These are phyloP conservation scores for Tyria jacobaeae DNA, from an alignment of 2,888 invertebrate species.

Conservation along the genomic window DNA sequence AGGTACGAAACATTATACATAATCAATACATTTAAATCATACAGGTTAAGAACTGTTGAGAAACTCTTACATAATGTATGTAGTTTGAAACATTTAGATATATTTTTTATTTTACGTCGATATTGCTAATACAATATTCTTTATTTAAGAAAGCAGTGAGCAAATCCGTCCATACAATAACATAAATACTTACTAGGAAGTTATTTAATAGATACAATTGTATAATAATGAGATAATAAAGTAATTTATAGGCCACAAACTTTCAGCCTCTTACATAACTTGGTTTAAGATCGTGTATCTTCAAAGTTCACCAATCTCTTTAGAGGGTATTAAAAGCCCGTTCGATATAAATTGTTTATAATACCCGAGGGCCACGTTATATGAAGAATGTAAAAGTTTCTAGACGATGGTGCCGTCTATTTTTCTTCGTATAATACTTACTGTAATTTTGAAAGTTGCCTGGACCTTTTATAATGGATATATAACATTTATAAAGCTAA, in stretches of 20 bases:
- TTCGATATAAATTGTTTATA: constrained; percentile 51
- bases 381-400: constrained; percentile 16
- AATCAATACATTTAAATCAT: too few species aligned
- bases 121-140: too few species aligned
- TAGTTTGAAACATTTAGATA: too few species aligned
- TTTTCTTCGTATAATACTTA: constrained; percentile 6
- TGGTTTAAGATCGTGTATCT: constrained; percentile 17
- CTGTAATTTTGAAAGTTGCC: background rate
- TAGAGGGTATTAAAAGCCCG: constrained; percentile 45
- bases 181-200: too few species aligned
- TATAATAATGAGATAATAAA: too few species aligned
- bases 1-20: too few species aligned
- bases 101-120: too few species aligned
- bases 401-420: background rate
- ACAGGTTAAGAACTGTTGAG: too few species aligned
- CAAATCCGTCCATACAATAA: too few species aligned
- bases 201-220: too few species aligned
- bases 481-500: background rate
- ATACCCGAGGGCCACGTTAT: constrained; percentile 31
- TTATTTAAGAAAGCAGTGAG: too few species aligned
- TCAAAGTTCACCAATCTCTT: constrained; percentile 42
- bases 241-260: background rate
- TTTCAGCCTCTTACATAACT: background rate
- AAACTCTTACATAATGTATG: too few species aligned
- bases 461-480: background rate